Conservation (phyloP, 2,888 invertebrate species). For the Ophonus ardosiacus region DNA sequence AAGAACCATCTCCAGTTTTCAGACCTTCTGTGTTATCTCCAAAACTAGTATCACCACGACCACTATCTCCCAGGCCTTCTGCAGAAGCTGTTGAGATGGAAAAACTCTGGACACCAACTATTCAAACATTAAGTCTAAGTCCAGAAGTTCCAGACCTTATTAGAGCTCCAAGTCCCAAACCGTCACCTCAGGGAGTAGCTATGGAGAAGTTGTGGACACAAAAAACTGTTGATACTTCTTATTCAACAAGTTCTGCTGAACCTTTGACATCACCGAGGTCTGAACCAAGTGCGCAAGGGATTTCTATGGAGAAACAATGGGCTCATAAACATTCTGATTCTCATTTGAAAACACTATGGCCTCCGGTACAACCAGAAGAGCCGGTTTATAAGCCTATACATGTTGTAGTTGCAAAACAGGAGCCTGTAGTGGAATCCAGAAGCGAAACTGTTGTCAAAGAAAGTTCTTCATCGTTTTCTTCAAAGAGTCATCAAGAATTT, state of each 20-base stretch:
- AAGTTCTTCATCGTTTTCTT: constrained; percentile 64
- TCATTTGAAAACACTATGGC: constrained; percentile 77
- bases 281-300: constrained; percentile 77
- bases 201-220: constrained; percentile 73
- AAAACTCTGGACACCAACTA: constrained; percentile 79
- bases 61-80: constrained; percentile 79
- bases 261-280: constrained; percentile 38
- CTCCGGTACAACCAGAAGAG: constrained; percentile 73
- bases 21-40: constrained; percentile 70
- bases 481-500: constrained; percentile 43
- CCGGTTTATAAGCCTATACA: constrained; percentile 66
- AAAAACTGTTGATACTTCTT: constrained; percentile 64
- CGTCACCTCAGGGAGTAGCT: constrained; percentile 72
- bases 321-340: constrained; percentile 76
- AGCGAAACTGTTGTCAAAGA: constrained; percentile 68
- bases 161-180: constrained; percentile 71
- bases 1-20: constrained; percentile 70
- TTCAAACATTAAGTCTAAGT: constrained; percentile 68
- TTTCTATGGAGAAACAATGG: constrained; percentile 80
- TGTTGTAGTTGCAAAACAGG: constrained; percentile 72
- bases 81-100: constrained; percentile 83
- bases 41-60: constrained; percentile 77
- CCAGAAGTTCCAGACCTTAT: constrained; percentile 69
- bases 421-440: constrained; percentile 71
- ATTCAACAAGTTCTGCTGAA: constrained; percentile 51